Evolutionary conservation across 2,797 vertebrate species (phyloP), one percentile per base, ranked within the genome.

Genomic region (Gymnodraco acuticeps): DNA sequence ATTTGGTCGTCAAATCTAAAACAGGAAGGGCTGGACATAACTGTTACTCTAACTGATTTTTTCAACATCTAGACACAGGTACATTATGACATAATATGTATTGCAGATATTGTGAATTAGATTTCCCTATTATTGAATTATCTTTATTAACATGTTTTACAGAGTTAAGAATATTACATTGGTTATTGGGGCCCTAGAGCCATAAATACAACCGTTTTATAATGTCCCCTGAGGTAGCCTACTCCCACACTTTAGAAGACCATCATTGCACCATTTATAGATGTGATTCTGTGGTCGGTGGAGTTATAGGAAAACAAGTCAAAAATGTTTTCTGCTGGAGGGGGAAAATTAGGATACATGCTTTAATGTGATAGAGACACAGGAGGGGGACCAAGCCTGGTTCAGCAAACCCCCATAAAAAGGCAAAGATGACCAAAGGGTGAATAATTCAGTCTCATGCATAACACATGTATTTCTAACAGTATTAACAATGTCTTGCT

Each of bases 301-400:
- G 15, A 17, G 33, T 66, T 56, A 27, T 9, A 41, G 16, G 17
- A 14, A 56, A 45, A 48, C 47, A 51, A 8, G 11, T 7, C 4
- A 50, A 38, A 11, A 63, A 51, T 61, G 19, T 10, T 52, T 59
- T 68, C 4, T 48, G 42, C 71, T 63, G 10, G 6, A 9, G 46
- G 64, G 33, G 70, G 5, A 16, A 20, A 47, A 56, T 55, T 13
- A 68, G 11, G 9, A 56, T 51, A 16, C 12, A 27, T 47, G 23
- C 23, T 41, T 27, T 20, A 19, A 23, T 50, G 33, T 43, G 41
- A 50, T 31, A 23, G 45, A 38, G 6, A 46, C 46, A 79, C 19
- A 68, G 23, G 46, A 46, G 15, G 12, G 11, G 23, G 17, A 64
- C 13, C 16, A 27, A 56, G 33, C 2, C 33, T 45, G n/a, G 48